phyloP scores from a whole-genome alignment of 2,113 vertebrate genomes.

The Apus apus region DNA sequence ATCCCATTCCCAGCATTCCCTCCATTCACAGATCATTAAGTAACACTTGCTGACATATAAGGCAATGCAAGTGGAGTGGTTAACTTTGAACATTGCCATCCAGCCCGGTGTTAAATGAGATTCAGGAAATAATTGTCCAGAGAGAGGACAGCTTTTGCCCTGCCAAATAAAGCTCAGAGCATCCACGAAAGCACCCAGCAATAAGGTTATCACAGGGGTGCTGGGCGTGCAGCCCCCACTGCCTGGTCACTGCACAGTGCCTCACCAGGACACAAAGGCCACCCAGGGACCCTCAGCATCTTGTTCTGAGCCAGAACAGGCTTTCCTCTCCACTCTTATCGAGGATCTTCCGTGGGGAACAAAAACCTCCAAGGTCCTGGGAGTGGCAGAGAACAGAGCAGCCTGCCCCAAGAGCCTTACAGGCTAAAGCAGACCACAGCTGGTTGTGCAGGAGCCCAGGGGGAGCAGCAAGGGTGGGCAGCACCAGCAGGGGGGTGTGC shows the following conservation, averaged over 20 bases:
- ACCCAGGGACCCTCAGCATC: rapidly evolving
- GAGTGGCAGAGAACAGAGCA: neutral
- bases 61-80: slow-evolving; percentile 52
- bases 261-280: rapidly evolving
- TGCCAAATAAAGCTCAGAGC: neutral
- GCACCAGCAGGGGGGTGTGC: rapidly evolving
- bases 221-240: rapidly evolving
- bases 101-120: neutral
- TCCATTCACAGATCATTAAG: slow-evolving; percentile 70
- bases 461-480: neutral
- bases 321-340: neutral
- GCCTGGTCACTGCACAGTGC: rapidly evolving
- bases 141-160: neutral
- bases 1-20: slow-evolving; percentile 63
- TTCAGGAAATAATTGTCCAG: neutral
- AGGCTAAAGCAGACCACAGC: neutral
- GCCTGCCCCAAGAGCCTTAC: neutral
- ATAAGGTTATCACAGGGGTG: rapidly evolving
- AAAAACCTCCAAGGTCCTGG: neutral
- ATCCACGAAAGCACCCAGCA: neutral
- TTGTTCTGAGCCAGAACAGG: neutral
- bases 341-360: neutral
- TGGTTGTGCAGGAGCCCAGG: neutral
- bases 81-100: slow-evolving; percentile 45
- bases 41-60: slow-evolving; percentile 66